A percentile compares a stretch with the other conserved stretches of the same genome.
Evolutionary conservation across 2,797 vertebrate species (phyloP).

Genomic region (Sorex maritimensis): DNA sequence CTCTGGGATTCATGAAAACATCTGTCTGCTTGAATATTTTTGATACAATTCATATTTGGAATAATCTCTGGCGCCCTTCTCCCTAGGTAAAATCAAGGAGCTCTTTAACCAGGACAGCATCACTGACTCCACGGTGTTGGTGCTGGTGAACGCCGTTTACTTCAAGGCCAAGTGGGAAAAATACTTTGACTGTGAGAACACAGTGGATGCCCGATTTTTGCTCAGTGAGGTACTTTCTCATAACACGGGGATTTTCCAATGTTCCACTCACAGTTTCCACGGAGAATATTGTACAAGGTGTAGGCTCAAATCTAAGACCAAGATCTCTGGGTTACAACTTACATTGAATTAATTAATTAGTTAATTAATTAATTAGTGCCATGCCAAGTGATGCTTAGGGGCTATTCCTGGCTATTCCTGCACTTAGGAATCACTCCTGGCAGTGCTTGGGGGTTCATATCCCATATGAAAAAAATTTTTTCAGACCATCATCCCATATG

Average conservation of each 20-base stretch:
- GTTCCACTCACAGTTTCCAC: background rate
- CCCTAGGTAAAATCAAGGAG: slow-evolving; percentile 94
- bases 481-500: no score
- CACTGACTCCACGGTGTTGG: slow-evolving; percentile 88
- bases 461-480: no score
- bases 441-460: no score
- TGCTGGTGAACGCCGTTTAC: slow-evolving; percentile 94
- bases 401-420: no score
- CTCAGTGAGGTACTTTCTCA: slow-evolving; percentile 88
- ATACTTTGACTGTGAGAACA: slow-evolving; percentile 90
- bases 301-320: background rate
- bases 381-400: no score
- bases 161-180: slow-evolving; percentile 95
- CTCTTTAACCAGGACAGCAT: slow-evolving; percentile 91
- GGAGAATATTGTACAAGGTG: background rate
- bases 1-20: background rate
- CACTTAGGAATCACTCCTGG: no score
- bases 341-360: background rate
- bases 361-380: no score
- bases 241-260: background rate
- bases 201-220: slow-evolving; percentile 92
- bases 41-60: background rate
- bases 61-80: background rate
- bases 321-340: background rate
- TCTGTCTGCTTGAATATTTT: background rate